Evolutionary conservation across 2,797 vertebrate genomes (phyloP).

Genomic region (Molossus molossus): DNA sequence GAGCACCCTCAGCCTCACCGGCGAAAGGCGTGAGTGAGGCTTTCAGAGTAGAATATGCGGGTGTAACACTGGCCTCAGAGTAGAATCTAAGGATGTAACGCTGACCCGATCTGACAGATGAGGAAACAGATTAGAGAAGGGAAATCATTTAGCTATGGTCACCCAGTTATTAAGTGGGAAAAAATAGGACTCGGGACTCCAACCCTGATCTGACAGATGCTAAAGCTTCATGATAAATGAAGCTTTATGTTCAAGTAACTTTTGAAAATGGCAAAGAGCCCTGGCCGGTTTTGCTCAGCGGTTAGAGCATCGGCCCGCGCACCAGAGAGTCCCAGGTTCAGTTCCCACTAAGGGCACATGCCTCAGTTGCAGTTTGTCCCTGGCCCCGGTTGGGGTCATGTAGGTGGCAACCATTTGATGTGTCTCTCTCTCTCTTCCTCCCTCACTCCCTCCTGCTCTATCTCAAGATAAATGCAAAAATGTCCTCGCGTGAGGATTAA

Average conservation of each 20-base stretch:
- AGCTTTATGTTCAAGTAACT: not conserved
- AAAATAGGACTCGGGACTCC: not conserved
- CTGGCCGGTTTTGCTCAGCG: too few species aligned
- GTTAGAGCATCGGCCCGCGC: too few species aligned
- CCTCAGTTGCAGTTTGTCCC: too few species aligned
- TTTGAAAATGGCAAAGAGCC: not conserved
- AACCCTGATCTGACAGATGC: not conserved
- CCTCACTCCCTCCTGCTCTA: too few species aligned
- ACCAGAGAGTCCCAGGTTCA: too few species aligned
- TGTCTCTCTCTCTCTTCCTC: too few species aligned
- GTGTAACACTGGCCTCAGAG: not conserved
- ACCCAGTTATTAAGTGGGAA: not conserved
- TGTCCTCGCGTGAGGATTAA: too few species aligned
- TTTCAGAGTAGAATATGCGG: too few species aligned
- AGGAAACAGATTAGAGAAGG: conserved; percentile 34
- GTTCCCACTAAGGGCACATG: too few species aligned
- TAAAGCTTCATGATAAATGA: not conserved
- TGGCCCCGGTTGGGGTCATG: too few species aligned
- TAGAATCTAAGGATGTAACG: not conserved
- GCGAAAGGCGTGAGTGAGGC: not conserved
- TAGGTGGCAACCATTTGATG: too few species aligned
- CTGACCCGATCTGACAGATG: not conserved
- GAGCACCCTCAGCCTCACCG: not conserved
- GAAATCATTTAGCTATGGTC: not conserved
- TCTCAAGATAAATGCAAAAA: too few species aligned